Evolutionary conservation across 2,888 invertebrate genomes (phyloP), one percentile per base, ranked within the genome.

Genomic region (Apomyelois bistriatella): DNA sequence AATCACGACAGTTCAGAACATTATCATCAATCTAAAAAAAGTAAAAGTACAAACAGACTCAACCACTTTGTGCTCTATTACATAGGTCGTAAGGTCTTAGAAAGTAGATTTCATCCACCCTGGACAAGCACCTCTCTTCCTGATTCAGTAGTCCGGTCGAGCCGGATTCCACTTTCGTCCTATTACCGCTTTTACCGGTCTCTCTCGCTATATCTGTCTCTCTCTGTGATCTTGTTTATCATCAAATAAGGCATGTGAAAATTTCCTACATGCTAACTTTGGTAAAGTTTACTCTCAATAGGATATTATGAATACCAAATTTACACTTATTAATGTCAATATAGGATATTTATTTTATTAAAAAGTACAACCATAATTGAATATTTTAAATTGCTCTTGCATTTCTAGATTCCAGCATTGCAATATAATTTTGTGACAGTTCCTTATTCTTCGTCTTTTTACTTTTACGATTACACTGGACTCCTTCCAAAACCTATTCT

Each of bases 161-260:
- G 43, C 56, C 38, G 56, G 60, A 60, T 60, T 60, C 58, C 60
- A 49, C 55, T 53, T 54, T 57, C 53, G 55, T 59, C 60, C 56
- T 60, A 54, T 56, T 43, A 54, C 54, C 55, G 57, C 60, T 60
- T 58, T 58, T 59, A 57, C 57, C 50, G 42, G 47, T 43, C 35
- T 46, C 28, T 53, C 51, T 51, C 13, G 0, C 16, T 40, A 32
- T 13, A 15, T 30, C 30, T 30, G 30, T 52, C 49, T 51, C 51
- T 53, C 28, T 57, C 48, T 35, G 30, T 6, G 32, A 30, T 46
- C 46, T 15, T 35, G 32, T 46, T 46, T 8, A 7, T 42, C 6
- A 30, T 28, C 2, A 30, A 46, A 46, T 46, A 30, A 30, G 8
- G 28, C 30, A 30, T 32, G 16, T 16, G 16, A 16, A 40, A 40